Conservation (phyloP, 2,113 vertebrate genomes). For the Ginglymostoma cirratum region DNA sequence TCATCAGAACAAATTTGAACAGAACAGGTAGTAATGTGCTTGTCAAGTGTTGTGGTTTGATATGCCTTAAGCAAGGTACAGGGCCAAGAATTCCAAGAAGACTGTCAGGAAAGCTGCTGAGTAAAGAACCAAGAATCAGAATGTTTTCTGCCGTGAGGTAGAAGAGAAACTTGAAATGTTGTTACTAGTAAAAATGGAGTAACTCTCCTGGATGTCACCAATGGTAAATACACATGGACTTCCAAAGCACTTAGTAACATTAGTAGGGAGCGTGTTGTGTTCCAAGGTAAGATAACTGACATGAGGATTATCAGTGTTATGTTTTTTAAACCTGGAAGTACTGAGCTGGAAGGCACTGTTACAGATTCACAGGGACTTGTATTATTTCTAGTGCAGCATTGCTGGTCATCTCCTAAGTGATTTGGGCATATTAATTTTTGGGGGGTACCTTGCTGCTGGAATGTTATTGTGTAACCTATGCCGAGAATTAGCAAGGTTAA, state of each 20-base stretch:
- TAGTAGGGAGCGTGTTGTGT: neutral
- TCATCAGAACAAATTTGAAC: no score
- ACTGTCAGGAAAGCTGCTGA: neutral
- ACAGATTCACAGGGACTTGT: neutral
- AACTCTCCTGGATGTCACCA: neutral
- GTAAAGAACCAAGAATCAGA: neutral
- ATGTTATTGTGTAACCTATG: neutral
- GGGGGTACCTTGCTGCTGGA: no score
- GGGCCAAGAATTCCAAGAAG: neutral
- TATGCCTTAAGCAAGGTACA: neutral
- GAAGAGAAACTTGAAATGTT: neutral
- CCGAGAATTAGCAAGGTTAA: neutral
- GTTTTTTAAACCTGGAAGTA: neutral
- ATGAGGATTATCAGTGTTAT: neutral
- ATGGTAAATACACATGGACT: neutral
- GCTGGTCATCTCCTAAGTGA: neutral
- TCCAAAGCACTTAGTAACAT: neutral
- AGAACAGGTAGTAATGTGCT: no score
- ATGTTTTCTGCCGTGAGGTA: neutral
- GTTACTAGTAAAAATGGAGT: neutral
- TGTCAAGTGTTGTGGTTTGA: neutral
- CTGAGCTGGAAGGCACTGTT: neutral
- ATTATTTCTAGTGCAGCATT: neutral
- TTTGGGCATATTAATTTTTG: neutral
- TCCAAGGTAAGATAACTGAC: neutral